A percentile compares a stretch with the other conserved stretches of the same genome.
These are phyloP conservation scores for Trogon melanurus DNA, from an alignment of 2,113 vertebrate species.

Conservation along the genomic window DNA sequence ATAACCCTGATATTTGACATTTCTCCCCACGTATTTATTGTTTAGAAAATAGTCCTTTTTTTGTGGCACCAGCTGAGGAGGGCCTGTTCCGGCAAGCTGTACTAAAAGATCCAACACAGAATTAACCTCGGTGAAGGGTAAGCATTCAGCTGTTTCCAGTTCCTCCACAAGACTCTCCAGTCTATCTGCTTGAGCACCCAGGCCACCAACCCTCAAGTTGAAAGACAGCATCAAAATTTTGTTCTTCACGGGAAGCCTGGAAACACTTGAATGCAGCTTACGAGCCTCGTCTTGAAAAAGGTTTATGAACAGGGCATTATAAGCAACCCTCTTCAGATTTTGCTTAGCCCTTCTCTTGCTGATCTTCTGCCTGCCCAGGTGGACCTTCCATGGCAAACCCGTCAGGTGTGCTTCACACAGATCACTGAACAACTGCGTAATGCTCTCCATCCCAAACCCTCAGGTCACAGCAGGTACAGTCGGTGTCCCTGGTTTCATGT, in stretches of 20 bases:
- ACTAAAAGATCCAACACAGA: conserved; percentile 88
- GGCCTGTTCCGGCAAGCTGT: conserved; percentile 87
- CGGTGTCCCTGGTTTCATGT: not conserved
- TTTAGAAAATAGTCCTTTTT: conserved; percentile 85
- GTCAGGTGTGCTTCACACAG: conserved; percentile 88
- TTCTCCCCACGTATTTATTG: conserved; percentile 83
- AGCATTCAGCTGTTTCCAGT: conserved; percentile 68
- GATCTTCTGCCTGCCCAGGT: conserved; percentile 65
- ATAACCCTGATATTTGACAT: conserved; percentile 83
- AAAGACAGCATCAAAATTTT: conserved; percentile 94
- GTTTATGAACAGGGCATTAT: conserved; percentile 83
- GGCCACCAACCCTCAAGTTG: conserved; percentile 87
- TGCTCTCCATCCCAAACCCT: conserved; percentile 78
- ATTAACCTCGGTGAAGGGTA: conserved; percentile 76
- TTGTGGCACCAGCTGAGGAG: conserved; percentile 79
- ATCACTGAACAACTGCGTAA: conserved; percentile 86
- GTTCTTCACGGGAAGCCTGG: conserved; percentile 85
- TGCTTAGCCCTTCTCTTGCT: conserved; percentile 77
- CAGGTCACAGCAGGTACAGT: not conserved
- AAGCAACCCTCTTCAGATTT: conserved; percentile 82
- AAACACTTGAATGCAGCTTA: conserved; percentile 48
- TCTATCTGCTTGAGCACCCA: conserved; percentile 85
- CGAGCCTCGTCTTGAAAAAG: conserved; percentile 84
- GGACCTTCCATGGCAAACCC: conserved; percentile 81
- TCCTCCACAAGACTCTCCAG: conserved; percentile 86